Evolutionary conservation across 2,888 invertebrate species (phyloP).

Genomic region (Tuberolachnus salignus): DNA sequence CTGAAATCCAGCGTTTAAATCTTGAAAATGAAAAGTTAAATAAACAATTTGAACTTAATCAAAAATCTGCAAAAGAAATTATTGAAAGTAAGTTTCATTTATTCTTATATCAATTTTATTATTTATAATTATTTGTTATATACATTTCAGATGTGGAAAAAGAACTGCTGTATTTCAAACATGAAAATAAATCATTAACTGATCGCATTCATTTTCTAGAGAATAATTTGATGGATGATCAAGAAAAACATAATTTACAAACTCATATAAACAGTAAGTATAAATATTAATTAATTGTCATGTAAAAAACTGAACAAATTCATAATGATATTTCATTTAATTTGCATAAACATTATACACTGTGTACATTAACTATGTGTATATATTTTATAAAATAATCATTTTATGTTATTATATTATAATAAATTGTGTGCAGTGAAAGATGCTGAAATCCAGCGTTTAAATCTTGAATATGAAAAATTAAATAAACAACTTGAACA

Average conservation of each 20-base stretch:
- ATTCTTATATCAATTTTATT: not conserved
- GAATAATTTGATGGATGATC: not conserved
- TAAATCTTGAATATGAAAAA: slow-evolving; percentile 27
- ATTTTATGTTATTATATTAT: too few relatives aligned
- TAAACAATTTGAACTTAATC: too few relatives aligned
- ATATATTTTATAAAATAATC: too few relatives aligned
- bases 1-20: too few relatives aligned
- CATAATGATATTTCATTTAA: too few relatives aligned
- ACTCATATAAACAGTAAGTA: not conserved
- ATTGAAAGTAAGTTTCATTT: slow-evolving; percentile 8
- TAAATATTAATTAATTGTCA: not conserved
- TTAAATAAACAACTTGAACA: slow-evolving; percentile 17
- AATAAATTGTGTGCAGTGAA: not conserved
- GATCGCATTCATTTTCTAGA: not conserved
- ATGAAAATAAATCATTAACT: slow-evolving; percentile 4
- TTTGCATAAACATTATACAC: too few relatives aligned
- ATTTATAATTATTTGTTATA: not conserved
- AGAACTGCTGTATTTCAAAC: not conserved
- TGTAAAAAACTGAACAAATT: too few relatives aligned
- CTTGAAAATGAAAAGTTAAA: too few relatives aligned
- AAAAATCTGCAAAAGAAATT: slow-evolving; percentile 5
- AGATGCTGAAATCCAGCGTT: slow-evolving; percentile 11
- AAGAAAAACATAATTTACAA: slow-evolving; percentile 5
- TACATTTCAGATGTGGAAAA: slow-evolving; percentile 8
- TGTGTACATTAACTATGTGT: too few relatives aligned